Base-by-base conservation (phyloP, 2,797 vertebrate genomes). In the Sebastes hopkinsi region DNA sequence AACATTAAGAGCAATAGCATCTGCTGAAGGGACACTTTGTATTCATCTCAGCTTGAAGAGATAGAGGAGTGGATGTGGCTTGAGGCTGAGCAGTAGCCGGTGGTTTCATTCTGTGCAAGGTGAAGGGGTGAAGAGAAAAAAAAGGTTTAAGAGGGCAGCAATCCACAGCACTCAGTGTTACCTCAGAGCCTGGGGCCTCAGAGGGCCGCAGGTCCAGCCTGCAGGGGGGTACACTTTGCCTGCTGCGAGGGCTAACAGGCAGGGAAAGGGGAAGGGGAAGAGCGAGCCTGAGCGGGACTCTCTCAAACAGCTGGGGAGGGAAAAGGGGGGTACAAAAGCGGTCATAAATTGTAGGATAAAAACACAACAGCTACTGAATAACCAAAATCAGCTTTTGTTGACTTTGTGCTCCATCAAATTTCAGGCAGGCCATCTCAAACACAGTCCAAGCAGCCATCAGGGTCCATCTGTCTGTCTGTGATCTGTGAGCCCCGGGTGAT, bases 111-210 rank as follows among this genome's bases (percentile, higher is more conserved):
- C 29, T 72, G 22, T 75, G 36, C 75, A 76, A 34, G 58, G 12
- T 20, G 32, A 11, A 52, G 6, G 4, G 56, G 77, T 77, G 67
- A 65, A 77, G 61, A 85, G 61, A 74, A 65, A 64, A 61, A 5
- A 54, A 25, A 67, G 30, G 68, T 30, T 29, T 55, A 62, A 59
- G 38, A 73, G 72, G 81, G 66, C 81, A 79, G 78, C 84, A 92
- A 79, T 87, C 85, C 86, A 94, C 91, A 92, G 85, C 92, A 92
- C 92, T 93, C 65, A 34, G 55, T 81, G 77, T 97, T 98, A 99
- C 97, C 97, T 98, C 96, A 92, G 93, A 54, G 92, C 93, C 94
- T 84, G 89, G 32, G 90, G 93, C 94, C 86, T 85, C 91, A 80
- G 79, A 42, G 92, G 92, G 77, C 88, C 91, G 88, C 79, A 90